Evolutionary conservation across 1,140 invertebrate species (phyloP).

Genomic region (Tetragonula clypearis): DNA sequence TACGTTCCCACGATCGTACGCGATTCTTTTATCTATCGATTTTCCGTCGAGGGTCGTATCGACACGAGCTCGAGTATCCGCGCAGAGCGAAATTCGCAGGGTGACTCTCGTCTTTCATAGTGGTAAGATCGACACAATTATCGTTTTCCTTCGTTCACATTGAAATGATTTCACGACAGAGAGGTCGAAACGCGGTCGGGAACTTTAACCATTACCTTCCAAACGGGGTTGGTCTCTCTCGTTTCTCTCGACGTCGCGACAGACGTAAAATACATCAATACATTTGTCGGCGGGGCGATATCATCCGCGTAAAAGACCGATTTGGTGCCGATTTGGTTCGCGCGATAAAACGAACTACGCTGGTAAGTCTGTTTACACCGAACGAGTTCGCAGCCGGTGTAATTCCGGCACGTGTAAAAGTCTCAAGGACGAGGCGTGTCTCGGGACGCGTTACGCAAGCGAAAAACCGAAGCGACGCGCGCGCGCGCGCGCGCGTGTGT

Average conservation of each 20-base stretch:
- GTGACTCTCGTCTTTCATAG: too few relatives aligned
- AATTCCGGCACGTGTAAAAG: conserved; percentile 59
- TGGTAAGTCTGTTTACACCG: conserved; percentile 19
- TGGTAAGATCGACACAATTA: too few relatives aligned
- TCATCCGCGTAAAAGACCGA: neutral
- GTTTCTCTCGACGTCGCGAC: neutral
- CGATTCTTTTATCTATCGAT: neutral
- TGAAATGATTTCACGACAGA: too few relatives aligned
- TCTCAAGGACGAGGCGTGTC: conserved; percentile 55
- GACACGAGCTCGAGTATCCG: neutral
- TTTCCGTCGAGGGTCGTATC: neutral
- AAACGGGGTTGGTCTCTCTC: too few relatives aligned
- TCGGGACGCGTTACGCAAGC: conserved; percentile 38
- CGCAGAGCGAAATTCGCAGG: neutral
- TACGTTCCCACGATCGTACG: neutral
- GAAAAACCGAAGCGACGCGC: conserved; percentile 50
- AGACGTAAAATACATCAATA: neutral
- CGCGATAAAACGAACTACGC: conserved; percentile 15
- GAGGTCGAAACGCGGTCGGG: too few relatives aligned
- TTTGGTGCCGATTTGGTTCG: neutral
- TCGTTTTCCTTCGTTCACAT: too few relatives aligned
- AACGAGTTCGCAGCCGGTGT: conserved; percentile 39
- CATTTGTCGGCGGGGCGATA: neutral
- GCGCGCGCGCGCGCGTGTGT: neutral
- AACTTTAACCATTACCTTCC: too few relatives aligned